Base-by-base conservation (phyloP, 1,140 invertebrate genomes). In the Xylocopa sonorina region DNA sequence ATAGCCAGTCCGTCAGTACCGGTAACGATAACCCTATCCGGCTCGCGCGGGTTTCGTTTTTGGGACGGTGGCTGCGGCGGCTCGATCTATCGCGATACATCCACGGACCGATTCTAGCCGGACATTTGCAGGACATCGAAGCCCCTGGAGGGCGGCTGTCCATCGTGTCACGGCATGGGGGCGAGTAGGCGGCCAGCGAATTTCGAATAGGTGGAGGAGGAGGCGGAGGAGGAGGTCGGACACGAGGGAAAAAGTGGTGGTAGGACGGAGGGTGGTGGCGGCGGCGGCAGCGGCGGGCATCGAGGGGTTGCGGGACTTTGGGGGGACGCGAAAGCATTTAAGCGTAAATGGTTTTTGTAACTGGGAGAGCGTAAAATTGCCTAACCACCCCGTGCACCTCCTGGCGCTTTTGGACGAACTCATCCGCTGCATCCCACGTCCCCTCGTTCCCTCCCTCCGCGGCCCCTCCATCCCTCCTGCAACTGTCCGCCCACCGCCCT, bases 301-400 rank as follows among this genome's bases (percentile, higher is more conserved):
- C 81, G 81, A 81, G 80, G 78, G 80, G 80, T 76, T 67, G 81
- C 67, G 48, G 85, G 87, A 90, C 88, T 91, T 89, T 88, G 79
- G 89, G 84, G n/a, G 88, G 89, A 90, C 87, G 88, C 85, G 85
- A 90, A 88, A 87, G 90, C 91, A 92, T 92, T 92, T 92, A 90
- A 92, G 88, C 91, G 91, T 91, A 90, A 91, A 92, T 92, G 90
- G 89, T 92, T 92, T 92, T 92, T 92, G 91, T 91, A 91, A 92
- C 92, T 92, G 91, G 88, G 87, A 90, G 90, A 92, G 91, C 91
- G 91, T 92, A 92, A 92, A 92, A 92, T 92, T 92, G 91, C 90
- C 90, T 90, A 91, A 92, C 90, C 90, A 85, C 88, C 84, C 83
- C 84, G 87, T 88, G 84, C 84, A 89, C 86, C 88, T 91, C 87